Conservation (phyloP, 2,113 vertebrate genomes). For the Artemisiospiza belli region DNA sequence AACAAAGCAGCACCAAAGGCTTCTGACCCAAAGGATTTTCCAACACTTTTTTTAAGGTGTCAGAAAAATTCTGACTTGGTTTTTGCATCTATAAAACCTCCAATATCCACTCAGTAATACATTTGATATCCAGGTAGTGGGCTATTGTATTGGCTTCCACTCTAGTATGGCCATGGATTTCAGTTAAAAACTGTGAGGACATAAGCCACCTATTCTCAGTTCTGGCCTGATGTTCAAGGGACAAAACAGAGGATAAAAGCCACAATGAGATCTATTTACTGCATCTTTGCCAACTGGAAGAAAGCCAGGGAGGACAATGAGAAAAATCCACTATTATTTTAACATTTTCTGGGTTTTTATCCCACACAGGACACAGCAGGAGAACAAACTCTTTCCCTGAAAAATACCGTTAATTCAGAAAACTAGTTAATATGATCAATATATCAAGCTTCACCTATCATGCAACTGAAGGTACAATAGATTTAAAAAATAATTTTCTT, state of each 20-base stretch:
- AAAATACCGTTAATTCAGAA: background rate
- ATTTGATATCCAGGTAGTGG: no score
- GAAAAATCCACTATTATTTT: background rate
- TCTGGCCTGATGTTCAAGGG: background rate
- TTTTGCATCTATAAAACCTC: background rate
- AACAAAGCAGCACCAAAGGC: background rate
- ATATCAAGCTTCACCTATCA: background rate
- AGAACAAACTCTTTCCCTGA: background rate
- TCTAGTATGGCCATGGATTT: background rate
- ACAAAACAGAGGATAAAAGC: background rate
- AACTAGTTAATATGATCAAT: background rate
- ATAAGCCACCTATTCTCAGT: background rate
- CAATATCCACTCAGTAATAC: background rate
- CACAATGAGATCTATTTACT: background rate
- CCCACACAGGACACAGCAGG: background rate
- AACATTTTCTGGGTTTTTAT: background rate
- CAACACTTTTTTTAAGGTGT: background rate
- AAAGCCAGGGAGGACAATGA: background rate
- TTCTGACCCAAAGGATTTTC: background rate
- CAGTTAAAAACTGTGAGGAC: background rate
- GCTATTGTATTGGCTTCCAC: background rate
- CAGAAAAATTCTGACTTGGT: background rate
- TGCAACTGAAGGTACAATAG: background rate
- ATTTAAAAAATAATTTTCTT: background rate
- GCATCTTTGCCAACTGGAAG: background rate